Base-by-base conservation (phyloP, 2,888 invertebrate genomes). In the Branchinecta sandiegonensis region DNA sequence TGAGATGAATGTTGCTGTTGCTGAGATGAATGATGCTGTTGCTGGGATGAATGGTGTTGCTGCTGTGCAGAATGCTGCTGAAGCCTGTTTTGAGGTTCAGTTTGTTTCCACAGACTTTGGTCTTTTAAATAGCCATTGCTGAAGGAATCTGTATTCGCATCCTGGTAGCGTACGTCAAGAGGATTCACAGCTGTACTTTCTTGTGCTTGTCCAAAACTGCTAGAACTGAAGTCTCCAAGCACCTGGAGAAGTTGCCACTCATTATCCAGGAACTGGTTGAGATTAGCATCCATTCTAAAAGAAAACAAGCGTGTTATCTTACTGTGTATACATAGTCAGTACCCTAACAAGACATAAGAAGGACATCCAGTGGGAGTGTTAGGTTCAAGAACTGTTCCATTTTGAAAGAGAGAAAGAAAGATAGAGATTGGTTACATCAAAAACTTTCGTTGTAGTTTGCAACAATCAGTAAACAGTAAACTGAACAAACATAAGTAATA, bases 221-320 rank as follows among this genome's bases (percentile, higher is more conserved):
- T 56, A 23, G 63, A 56, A 23, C 23, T 56, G 14, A 56, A 23
- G 23, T 56, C 63, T 17, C 63, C 63, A n/a, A 56, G 23, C n/a
- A 56, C 63, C 23, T 56, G 63, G 8, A 56, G 23, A 56, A 56
- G 63, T 56, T 56, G 63, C 63, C 63, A 56, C n/a, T 56, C 63
- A 56, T 10, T 56, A 11, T 56, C 63, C 23, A 56, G 63, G 23
- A 56, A 56, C 63, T 56, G 63, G 23, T 23, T 56, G 14, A 56
- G 23, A 23, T 56, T n/a, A 23, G 63, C 63, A 56, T 56, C 63
- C 63, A 56, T 56, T 23, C 63, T 56, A 56, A 56, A 10, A 56
- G 23, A 56, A 56, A 10, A 56, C n/a, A 11, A 56, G 13, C n/a
- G 9, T 56, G 37, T 37, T 37, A 37, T 37, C 37, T 37, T 37